A percentile compares a stretch with the other conserved stretches of the same genome.
Evolutionary conservation across 2,797 vertebrate genomes (phyloP).

Genomic region (Miichthys miiuy): DNA sequence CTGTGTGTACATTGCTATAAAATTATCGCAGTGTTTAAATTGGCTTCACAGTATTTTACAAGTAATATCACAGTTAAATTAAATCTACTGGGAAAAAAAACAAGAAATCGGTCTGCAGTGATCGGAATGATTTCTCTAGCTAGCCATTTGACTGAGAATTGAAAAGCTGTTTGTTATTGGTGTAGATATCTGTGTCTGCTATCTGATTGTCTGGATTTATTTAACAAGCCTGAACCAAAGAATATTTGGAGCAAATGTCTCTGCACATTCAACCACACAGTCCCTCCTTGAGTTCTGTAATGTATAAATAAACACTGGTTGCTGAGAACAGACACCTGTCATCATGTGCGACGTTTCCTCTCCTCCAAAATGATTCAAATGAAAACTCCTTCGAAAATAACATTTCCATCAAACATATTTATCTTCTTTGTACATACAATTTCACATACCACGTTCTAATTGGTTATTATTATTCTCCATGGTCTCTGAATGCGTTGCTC

Average conservation of each 20-base stretch:
- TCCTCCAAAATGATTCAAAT: slow-evolving; percentile 21
- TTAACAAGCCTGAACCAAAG: slow-evolving; percentile 11
- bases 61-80: background rate
- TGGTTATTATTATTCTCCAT: no score
- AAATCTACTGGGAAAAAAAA: background rate
- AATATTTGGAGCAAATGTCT: slow-evolving; percentile 22
- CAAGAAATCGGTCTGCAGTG: background rate
- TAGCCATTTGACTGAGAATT: slow-evolving; percentile 23
- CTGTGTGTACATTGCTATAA: background rate
- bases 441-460: no score
- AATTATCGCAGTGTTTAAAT: background rate
- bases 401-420: no score
- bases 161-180: slow-evolving; percentile 22
- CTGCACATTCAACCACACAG: slow-evolving; percentile 4
- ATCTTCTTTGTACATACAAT: no score
- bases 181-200: slow-evolving; percentile 23
- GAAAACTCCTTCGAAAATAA: slow-evolving; percentile 6
- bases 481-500: background rate
- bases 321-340: slow-evolving; percentile 11
- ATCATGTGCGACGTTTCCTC: background rate
- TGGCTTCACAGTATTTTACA: background rate
- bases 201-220: slow-evolving; percentile 9
- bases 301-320: slow-evolving; percentile 18
- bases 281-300: slow-evolving; percentile 12
- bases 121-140: slow-evolving; percentile 5